These are phyloP conservation scores for Coranthus polyacanthus DNA, from an alignment of 2,797 vertebrate genomes.

Conservation along the genomic window DNA sequence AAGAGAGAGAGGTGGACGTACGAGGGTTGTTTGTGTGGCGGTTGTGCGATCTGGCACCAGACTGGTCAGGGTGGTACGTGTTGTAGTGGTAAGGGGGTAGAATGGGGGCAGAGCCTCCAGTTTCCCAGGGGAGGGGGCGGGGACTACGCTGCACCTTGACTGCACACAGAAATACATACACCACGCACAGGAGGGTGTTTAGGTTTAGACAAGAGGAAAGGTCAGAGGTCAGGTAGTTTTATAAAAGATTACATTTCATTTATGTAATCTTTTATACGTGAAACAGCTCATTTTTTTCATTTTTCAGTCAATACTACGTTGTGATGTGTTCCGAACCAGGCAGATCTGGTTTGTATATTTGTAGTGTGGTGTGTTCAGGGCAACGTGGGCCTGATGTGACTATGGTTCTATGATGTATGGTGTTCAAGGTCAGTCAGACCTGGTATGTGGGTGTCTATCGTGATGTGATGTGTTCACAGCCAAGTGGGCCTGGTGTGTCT, in stretches of 20 bases:
- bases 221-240: slow-evolving; percentile 46
- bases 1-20: slow-evolving; percentile 56
- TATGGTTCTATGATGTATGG: slow-evolving; percentile 87
- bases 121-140: slow-evolving; percentile 90
- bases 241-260: slow-evolving; percentile 48
- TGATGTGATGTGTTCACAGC: slow-evolving; percentile 88
- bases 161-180: slow-evolving; percentile 71
- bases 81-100: slow-evolving; percentile 92
- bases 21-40: slow-evolving; percentile 78
- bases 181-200: slow-evolving; percentile 40
- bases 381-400: background rate
- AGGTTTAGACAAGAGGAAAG: slow-evolving; percentile 66
- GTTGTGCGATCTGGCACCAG: slow-evolving; percentile 73
- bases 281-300: background rate
- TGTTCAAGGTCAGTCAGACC: slow-evolving; percentile 89
- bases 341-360: background rate
- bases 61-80: slow-evolving; percentile 92
- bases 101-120: slow-evolving; percentile 83
- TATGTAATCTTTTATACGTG: slow-evolving; percentile 35
- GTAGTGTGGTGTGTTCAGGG: background rate
- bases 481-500: background rate
- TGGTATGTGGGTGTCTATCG: slow-evolving; percentile 80
- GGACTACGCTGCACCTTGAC: slow-evolving; percentile 97
- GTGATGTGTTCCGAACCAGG: slow-evolving; percentile 83
- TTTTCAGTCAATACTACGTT: slow-evolving; percentile 83